A percentile compares a stretch with the other conserved stretches of the same genome.
Evolutionary conservation across 1,140 invertebrate genomes (phyloP).

Genomic region (Sinonovacula constricta): DNA sequence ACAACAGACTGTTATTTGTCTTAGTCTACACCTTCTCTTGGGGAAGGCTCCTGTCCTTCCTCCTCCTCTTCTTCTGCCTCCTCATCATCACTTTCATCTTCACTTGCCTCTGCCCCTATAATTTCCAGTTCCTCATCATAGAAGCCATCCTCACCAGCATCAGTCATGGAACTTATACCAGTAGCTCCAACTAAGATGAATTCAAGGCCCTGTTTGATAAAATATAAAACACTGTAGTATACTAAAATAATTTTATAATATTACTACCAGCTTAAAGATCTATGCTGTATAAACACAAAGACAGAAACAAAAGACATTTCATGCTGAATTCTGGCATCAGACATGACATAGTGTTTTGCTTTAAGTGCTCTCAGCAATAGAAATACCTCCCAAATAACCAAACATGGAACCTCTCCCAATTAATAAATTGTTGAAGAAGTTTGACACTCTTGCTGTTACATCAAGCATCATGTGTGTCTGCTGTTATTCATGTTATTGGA

Average conservation of each 20-base stretch:
- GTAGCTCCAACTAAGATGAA: constrained; percentile 65
- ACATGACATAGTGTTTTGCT: not conserved
- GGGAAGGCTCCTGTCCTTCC: not conserved
- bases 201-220: constrained; percentile 64
- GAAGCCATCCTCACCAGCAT: constrained; percentile 6
- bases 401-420: too few species aligned
- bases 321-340: not conserved
- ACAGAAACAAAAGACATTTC: not conserved
- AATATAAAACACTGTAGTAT: not conserved
- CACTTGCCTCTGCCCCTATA: not conserved
- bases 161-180: constrained; percentile 34
- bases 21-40: too few species aligned
- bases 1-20: too few species aligned
- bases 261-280: not conserved
- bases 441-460: too few species aligned
- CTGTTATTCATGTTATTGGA: too few species aligned
- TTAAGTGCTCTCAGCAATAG: too few species aligned
- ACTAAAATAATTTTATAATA: not conserved
- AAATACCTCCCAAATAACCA: too few species aligned
- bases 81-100: not conserved
- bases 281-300: not conserved
- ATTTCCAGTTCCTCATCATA: not conserved
- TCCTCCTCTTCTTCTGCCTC: not conserved
- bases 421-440: too few species aligned
- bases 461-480: too few species aligned